phyloP scores from a whole-genome alignment of 2,113 vertebrate species.

The Archilochus colubris region DNA sequence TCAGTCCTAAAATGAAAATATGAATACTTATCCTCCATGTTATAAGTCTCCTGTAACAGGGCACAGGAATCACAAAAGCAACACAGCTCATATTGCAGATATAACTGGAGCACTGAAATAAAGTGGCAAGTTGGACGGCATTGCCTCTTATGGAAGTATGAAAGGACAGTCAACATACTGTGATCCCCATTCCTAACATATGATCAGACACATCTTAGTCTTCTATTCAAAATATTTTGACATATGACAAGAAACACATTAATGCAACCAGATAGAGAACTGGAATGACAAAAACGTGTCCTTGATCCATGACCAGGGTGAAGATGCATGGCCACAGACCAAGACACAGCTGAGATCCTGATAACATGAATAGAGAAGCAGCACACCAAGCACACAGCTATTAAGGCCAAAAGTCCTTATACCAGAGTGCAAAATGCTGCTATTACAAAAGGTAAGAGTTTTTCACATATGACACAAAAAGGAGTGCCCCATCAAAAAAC shows the following conservation, averaged over 20 bases:
- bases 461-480: neutral
- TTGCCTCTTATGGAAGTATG: neutral
- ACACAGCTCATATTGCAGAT: neutral
- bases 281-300: neutral
- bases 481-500: neutral
- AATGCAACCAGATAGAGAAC: neutral
- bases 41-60: neutral
- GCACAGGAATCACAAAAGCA: neutral
- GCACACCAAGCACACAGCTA: neutral
- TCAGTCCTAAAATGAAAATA: neutral
- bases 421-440: neutral
- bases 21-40: neutral
- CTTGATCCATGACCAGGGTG: neutral
- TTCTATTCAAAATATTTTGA: neutral
- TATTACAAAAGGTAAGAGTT: neutral
- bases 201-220: neutral
- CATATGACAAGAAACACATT: neutral
- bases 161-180: neutral
- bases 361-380: neutral
- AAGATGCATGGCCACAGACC: neutral
- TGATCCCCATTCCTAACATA: neutral
- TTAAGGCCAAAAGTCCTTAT: no score
- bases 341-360: accelerated
- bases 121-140: neutral
- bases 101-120: neutral